Percentiles rank a stretch among this genome's conserved stretches.
Evolutionary conservation across 2,113 vertebrate genomes (phyloP).

Genomic region (Oenanthe oenanthe): DNA sequence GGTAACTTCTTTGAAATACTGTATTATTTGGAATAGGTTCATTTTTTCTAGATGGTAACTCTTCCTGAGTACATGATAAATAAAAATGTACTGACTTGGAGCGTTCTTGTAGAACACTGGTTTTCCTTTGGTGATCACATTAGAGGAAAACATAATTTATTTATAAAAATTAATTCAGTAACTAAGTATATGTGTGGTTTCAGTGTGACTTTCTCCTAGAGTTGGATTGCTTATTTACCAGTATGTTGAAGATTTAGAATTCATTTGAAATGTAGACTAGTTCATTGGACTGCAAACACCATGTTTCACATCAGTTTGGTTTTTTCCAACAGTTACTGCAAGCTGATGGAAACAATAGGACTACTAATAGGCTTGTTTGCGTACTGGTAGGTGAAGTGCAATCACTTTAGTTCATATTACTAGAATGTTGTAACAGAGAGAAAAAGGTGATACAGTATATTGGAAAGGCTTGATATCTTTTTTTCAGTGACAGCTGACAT

Average conservation of each 20-base stretch:
- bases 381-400: neutral
- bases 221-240: neutral
- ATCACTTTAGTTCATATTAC: neutral
- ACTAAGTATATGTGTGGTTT: neutral
- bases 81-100: neutral
- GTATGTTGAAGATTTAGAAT: neutral
- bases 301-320: neutral
- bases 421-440: neutral
- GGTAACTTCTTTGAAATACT: neutral
- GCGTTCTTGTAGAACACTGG: neutral
- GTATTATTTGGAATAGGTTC: neutral
- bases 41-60: neutral
- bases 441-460: neutral
- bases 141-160: neutral
- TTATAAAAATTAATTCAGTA: neutral
- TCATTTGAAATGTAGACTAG: neutral
- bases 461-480: neutral
- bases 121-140: neutral
- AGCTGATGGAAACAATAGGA: neutral
- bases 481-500: neutral
- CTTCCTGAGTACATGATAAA: neutral
- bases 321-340: neutral
- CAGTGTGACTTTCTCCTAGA: neutral
- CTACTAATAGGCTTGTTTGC: neutral
- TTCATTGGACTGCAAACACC: neutral